Evolutionary conservation across 2,888 invertebrate species (phyloP).

Genomic region (Ganaspis brasiliensis): DNA sequence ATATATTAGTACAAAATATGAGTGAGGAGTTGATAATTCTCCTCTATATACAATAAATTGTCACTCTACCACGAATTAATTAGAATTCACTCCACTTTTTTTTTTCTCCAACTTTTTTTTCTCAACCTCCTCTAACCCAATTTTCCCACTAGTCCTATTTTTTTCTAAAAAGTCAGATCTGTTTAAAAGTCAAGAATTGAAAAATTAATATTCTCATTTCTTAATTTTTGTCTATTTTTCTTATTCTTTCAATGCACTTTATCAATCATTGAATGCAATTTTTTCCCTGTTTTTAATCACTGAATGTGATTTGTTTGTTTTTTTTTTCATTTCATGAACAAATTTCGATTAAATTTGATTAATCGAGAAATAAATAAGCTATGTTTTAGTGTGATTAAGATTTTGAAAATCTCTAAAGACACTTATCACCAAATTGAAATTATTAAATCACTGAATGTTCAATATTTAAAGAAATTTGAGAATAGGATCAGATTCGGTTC

Average conservation of each 20-base stretch:
- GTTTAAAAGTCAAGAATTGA: too few species aligned
- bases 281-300: too few species aligned
- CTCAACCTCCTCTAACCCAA: background rate
- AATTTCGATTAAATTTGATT: too few species aligned
- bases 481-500: background rate
- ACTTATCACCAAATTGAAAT: background rate
- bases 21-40: background rate
- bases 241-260: too few species aligned
- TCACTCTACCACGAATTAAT: constrained; percentile 9
- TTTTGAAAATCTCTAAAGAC: background rate
- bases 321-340: too few species aligned
- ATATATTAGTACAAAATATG: constrained; percentile 46
- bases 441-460: background rate
- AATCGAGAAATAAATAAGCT: background rate
- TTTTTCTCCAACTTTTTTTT: background rate
- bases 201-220: too few species aligned
- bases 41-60: constrained; percentile 44
- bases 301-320: too few species aligned
- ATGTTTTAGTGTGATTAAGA: background rate
- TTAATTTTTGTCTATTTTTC: too few species aligned
- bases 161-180: background rate
- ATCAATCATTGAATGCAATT: too few species aligned
- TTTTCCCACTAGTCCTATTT: background rate
- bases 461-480: background rate
- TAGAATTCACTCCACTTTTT: background rate